These are phyloP conservation scores for Apostichopus japonicus DNA, from an alignment of 35 echinoderm and acorn worm genomes.

Conservation along the genomic window DNA sequence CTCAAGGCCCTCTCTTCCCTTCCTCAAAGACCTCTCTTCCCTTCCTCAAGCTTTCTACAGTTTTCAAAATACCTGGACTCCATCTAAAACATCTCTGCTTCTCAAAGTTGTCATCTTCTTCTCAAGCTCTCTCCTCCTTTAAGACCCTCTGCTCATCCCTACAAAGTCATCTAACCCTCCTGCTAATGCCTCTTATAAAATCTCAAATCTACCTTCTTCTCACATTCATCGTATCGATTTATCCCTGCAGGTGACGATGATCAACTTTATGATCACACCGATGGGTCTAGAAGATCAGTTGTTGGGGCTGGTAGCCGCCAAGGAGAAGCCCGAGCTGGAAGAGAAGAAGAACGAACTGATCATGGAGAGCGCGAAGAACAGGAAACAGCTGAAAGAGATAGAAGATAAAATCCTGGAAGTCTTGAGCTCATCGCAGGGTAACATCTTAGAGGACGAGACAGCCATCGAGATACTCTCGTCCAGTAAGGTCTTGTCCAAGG, in stretches of 20 bases:
- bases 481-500: constrained; percentile 89
- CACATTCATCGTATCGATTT: neutral
- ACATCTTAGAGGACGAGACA: constrained; percentile 99
- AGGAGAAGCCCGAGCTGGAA: constrained; percentile 93
- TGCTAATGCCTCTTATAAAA: neutral
- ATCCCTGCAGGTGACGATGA: constrained; percentile 63
- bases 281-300: constrained; percentile 96
- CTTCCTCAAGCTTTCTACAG: too few relatives aligned
- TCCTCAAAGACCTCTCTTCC: too few relatives aligned
- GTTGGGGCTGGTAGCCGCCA: constrained; percentile 91
- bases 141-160: too few relatives aligned
- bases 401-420: constrained; percentile 98
- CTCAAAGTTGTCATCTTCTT: too few relatives aligned
- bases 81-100: too few relatives aligned
- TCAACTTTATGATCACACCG: constrained; percentile 96
- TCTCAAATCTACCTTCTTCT: neutral
- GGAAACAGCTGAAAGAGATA: constrained; percentile 97
- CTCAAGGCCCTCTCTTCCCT: too few relatives aligned
- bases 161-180: neutral
- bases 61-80: too few relatives aligned
- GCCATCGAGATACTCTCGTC: constrained; percentile 97
- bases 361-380: constrained; percentile 95
- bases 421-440: constrained; percentile 90
- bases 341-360: constrained; percentile 99
- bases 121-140: too few relatives aligned